These are phyloP conservation scores for Rostratula benghalensis DNA, from an alignment of 2,113 vertebrate genomes.

Conservation along the genomic window DNA sequence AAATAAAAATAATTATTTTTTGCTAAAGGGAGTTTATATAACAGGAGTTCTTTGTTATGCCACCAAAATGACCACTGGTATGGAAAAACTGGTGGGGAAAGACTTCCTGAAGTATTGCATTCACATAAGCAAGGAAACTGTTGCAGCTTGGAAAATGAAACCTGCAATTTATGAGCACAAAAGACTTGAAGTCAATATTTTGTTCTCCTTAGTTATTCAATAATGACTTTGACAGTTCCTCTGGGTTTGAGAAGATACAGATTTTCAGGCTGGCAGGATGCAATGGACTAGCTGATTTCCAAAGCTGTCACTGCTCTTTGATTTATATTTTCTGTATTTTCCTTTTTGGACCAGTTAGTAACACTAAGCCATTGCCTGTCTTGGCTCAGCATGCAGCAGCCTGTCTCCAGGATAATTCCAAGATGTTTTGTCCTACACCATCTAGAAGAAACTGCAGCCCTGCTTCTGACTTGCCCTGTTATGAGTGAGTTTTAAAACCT, in stretches of 20 bases:
- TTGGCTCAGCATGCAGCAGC: neutral
- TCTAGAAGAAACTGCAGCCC: neutral
- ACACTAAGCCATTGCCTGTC: neutral
- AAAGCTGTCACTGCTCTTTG: slow-evolving; percentile 6
- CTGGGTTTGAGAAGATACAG: slow-evolving; percentile 7
- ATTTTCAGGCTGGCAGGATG: neutral
- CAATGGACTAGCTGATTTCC: neutral
- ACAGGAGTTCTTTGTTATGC: neutral
- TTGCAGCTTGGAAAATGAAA: neutral
- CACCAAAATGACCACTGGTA: neutral
- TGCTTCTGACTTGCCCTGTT: neutral
- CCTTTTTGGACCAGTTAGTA: neutral
- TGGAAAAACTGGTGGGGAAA: neutral
- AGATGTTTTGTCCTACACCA: neutral
- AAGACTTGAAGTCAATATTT: neutral
- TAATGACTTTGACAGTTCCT: slow-evolving; percentile 34
- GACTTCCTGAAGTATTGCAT: neutral
- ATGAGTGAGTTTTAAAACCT: neutral
- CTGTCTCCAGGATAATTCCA: neutral
- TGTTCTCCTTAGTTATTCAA: neutral
- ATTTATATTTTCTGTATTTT: slow-evolving; percentile 12
- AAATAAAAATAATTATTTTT: neutral
- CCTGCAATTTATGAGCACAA: neutral
- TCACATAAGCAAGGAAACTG: neutral
- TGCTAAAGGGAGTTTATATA: neutral